These are phyloP conservation scores for Coryphaenoides rupestris DNA, from an alignment of 2,113 vertebrate species.

Conservation along the genomic window DNA sequence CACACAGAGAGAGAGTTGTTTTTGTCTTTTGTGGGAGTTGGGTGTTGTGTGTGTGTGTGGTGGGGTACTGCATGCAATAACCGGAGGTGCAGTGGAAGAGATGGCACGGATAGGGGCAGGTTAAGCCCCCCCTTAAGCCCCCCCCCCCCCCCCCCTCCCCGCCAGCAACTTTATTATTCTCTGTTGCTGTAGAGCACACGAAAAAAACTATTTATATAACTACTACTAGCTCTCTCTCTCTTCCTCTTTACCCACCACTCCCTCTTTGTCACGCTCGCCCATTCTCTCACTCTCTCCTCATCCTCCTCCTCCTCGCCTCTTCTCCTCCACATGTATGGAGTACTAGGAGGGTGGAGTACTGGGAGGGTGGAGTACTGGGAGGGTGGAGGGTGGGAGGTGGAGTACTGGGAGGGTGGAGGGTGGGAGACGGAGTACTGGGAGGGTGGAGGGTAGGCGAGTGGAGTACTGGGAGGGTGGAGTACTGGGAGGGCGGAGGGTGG, in stretches of 20 bases:
- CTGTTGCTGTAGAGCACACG: constrained; percentile 52
- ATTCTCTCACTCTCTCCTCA: constrained; percentile 22
- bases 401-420: too few relatives aligned
- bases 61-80: constrained; percentile 20
- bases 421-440: too few relatives aligned
- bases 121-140: constrained; percentile 45
- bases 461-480: too few relatives aligned
- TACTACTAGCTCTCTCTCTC: constrained; percentile 9
- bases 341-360: too few relatives aligned
- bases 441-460: too few relatives aligned
- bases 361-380: too few relatives aligned
- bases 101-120: constrained; percentile 22
- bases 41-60: constrained; percentile 15
- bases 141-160: constrained; percentile 20
- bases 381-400: too few relatives aligned
- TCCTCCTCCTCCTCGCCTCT: too few relatives aligned
- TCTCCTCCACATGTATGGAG: too few relatives aligned
- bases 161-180: constrained; percentile 46
- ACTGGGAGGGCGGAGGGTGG: too few relatives aligned
- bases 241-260: constrained; percentile 26
- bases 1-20: constrained; percentile 8
- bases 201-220: constrained; percentile 55
- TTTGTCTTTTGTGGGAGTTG: constrained; percentile 19
- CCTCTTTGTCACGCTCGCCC: background rate
- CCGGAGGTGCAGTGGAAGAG: constrained; percentile 23